Base-by-base conservation (phyloP, 2,113 vertebrate species). In the Apaloderma vittatum region DNA sequence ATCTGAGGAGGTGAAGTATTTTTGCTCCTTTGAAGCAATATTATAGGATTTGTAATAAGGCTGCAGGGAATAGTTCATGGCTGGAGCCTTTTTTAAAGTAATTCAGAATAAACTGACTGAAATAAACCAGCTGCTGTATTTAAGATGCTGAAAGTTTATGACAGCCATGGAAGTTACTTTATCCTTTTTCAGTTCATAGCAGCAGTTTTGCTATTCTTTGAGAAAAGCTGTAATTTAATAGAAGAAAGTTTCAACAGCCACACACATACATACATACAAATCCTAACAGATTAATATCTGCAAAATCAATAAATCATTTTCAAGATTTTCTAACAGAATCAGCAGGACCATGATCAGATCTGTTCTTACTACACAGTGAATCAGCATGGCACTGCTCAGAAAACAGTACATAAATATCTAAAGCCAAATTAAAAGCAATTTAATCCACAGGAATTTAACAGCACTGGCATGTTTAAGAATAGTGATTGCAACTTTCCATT, bases 21-120 rank as follows among this genome's bases (percentile, higher is more conserved):
- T 98, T 96, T 97, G 90, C 84, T 95, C 88, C 98, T 98, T 98
- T 98, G 98, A 98, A 98, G 97, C 97, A 88, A 96, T 96, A 97
- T 98, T 98, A 98, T 96, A 97, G 96, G 97, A 97, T 97, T 98
- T 96, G 97, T 97, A 98, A 98, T 98, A 98, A 98, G 97, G 94
- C 98, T 97, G 78, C 81, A 94, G 97, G 97, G 98, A 98, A 98
- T 94, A 93, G 91, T 97, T 98, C 96, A 90, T 93, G 96, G 97
- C 96, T 93, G 61, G 88, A 97, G 79, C 91, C 92, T 98, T 97
- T 97, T 95, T 97, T 61, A 96, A 97, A 97, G 96, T 94, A 98
- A 98, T 97, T 97, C 97, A 91, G 96, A 97, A 97, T 97, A 98
- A 98, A 97, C 93, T 92, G 94, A 94, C 95, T 98, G 98, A 98